Evolutionary conservation across 2,888 invertebrate species (phyloP).

Genomic region (Limenitis camilla): DNA sequence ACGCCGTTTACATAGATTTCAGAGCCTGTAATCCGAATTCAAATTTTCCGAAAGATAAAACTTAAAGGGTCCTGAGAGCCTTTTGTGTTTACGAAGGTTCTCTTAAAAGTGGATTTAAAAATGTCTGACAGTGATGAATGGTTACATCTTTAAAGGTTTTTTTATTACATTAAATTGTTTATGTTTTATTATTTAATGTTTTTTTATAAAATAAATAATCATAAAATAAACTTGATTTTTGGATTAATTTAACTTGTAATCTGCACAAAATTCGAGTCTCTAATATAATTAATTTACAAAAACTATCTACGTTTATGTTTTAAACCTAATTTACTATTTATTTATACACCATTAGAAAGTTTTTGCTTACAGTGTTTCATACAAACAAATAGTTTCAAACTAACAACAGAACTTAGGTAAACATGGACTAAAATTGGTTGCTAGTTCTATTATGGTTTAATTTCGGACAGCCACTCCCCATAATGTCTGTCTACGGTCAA

Average conservation of each 20-base stretch:
- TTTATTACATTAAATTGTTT: too few relatives aligned
- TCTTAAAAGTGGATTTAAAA: conserved; percentile 13
- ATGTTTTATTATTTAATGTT: too few relatives aligned
- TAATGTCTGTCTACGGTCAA: conserved; percentile 4
- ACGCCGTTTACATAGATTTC: conserved; percentile 41
- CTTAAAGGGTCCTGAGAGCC: conserved; percentile 42
- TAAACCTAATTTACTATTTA: too few relatives aligned
- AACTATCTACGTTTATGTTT: too few relatives aligned
- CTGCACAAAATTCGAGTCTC: too few relatives aligned
- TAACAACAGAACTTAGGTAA: not conserved
- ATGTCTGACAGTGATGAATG: not conserved
- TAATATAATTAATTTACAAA: too few relatives aligned
- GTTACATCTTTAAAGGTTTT: not conserved
- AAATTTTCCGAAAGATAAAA: conserved; percentile 62
- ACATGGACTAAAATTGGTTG: not conserved
- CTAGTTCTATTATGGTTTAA: conserved; percentile 11
- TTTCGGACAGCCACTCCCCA: conserved; percentile 7
- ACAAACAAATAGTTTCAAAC: too few relatives aligned
- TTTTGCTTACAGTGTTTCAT: too few relatives aligned
- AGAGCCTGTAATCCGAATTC: conserved; percentile 42
- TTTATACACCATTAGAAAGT: too few relatives aligned
- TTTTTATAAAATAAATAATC: too few relatives aligned
- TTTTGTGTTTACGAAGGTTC: conserved; percentile 16
- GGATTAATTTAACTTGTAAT: too few relatives aligned
- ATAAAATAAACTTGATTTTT: too few relatives aligned